Evolutionary conservation across 2,888 invertebrate species (phyloP), one percentile per base, ranked within the genome.

Genomic region (Catocala sponsa): DNA sequence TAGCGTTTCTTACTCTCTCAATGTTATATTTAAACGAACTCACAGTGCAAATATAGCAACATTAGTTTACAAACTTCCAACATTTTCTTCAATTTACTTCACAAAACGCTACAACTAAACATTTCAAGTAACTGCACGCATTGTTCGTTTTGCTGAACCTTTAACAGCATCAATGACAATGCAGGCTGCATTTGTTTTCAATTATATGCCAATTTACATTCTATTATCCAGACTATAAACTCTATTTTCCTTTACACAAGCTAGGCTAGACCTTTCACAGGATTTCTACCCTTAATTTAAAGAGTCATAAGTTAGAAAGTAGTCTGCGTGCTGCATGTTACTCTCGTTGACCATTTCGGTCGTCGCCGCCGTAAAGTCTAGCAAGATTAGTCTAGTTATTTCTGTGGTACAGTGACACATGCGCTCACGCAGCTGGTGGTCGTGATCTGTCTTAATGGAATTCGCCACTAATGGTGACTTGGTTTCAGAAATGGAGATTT

Each of bases 361-460:
- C 74, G 66, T 72, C 68, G 85, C 61, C 87, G 87, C 86, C 88
- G 77, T 77, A 73, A 78, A 81, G 86, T 87, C 87, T 87, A 75
- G 76, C 72, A 72, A 76, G 79, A 78, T 78, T 77, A 76, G 79
- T 77, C 77, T 80, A 82, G 85, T 81, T 84, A 84, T 84, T 84
- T 84, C 81, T 84, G 81, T 79, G 72, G 79, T 78, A 74, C 68
- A 65, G 76, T 87, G 88, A 87, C 86, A 86, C 87, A 87, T 80
- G 76, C 79, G 78, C 60, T 50, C 49, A 70, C 82, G 78, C 86
- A 86, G 86, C 86, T 85, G 86, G 84, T 79, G 81, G 80, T 81
- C 80, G 73, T 87, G 87, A 88, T 86, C 83, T 81, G 79, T 79
- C 73, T 65, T 74, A 82, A 81, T 81, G 85, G 87, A 74, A 88